Evolutionary conservation across 2,113 vertebrate species (phyloP).

Genomic region (Gyps fulvus): DNA sequence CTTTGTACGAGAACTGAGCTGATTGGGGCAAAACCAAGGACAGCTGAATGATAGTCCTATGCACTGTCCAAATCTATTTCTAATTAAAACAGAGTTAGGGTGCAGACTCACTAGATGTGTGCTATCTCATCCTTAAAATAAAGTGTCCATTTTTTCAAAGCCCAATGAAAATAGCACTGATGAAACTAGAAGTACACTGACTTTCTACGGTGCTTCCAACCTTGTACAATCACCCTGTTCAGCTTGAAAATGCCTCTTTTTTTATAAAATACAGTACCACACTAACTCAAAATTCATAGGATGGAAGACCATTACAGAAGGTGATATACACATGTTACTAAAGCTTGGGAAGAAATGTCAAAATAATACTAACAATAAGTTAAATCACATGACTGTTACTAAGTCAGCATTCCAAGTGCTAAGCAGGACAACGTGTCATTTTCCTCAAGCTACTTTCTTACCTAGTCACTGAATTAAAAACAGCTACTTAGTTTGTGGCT

Average conservation of each 20-base stretch:
- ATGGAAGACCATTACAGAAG: neutral
- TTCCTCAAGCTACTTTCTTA: neutral
- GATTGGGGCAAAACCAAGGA: conserved; percentile 31
- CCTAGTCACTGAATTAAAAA: neutral
- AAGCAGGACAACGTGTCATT: neutral
- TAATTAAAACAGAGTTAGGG: neutral
- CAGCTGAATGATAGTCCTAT: neutral
- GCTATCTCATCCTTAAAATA: neutral
- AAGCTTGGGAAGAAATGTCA: neutral
- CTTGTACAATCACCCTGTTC: neutral
- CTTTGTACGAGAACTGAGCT: neutral
- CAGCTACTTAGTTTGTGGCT: neutral
- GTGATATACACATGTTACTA: neutral
- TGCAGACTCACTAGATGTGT: neutral
- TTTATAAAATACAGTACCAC: neutral
- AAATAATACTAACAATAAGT: neutral
- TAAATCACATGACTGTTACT: neutral
- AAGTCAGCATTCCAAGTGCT: neutral
- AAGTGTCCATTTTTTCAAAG: neutral
- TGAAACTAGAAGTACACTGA: neutral
- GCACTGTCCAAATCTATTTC: conserved; percentile 22
- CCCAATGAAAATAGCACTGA: neutral
- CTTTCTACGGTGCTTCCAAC: neutral
- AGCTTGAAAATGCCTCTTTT: neutral
- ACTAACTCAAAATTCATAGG: neutral